These are phyloP conservation scores for Pseudolycoriella hygida DNA, from an alignment of 2,888 invertebrate genomes.

Conservation along the genomic window DNA sequence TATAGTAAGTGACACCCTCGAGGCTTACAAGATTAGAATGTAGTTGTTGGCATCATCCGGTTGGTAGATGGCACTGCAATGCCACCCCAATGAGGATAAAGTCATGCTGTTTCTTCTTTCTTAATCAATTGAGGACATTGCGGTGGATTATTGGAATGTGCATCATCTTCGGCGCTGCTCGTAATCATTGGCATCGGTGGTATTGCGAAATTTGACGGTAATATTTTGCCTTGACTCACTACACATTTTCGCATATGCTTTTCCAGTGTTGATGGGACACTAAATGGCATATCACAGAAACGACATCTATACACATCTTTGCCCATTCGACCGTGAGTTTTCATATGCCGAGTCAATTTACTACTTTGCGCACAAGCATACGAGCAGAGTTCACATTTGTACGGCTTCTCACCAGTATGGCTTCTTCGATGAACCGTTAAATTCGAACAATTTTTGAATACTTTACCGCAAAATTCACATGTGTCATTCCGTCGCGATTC, in stretches of 20 bases:
- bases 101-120: slow-evolving; percentile 69
- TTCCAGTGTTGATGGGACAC: slow-evolving; percentile 96
- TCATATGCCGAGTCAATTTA: slow-evolving; percentile 98
- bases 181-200: slow-evolving; percentile 21
- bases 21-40: no score
- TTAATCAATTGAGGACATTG: slow-evolving; percentile 13
- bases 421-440: slow-evolving; percentile 93
- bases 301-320: slow-evolving; percentile 98
- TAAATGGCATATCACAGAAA: slow-evolving; percentile 99
- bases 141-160: not conserved
- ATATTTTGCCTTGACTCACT: slow-evolving; percentile 65
- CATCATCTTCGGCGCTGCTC: slow-evolving; percentile 19
- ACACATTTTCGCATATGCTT: slow-evolving; percentile 99
- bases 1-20: no score
- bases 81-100: slow-evolving; percentile 65
- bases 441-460: slow-evolving; percentile 97
- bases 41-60: slow-evolving; percentile 8
- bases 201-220: slow-evolving; percentile 10
- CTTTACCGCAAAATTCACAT: slow-evolving; percentile 90
- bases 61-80: slow-evolving; percentile 39
- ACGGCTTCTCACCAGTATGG: slow-evolving; percentile 98
- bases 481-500: slow-evolving; percentile 78
- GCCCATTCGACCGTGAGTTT: slow-evolving; percentile 94
- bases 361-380: slow-evolving; percentile 99
- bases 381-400: slow-evolving; percentile 95